Percentiles rank a stretch among this genome's conserved stretches.
phyloP scores from a whole-genome alignment of 2,888 invertebrate genomes.

The Agelastica alni region DNA sequence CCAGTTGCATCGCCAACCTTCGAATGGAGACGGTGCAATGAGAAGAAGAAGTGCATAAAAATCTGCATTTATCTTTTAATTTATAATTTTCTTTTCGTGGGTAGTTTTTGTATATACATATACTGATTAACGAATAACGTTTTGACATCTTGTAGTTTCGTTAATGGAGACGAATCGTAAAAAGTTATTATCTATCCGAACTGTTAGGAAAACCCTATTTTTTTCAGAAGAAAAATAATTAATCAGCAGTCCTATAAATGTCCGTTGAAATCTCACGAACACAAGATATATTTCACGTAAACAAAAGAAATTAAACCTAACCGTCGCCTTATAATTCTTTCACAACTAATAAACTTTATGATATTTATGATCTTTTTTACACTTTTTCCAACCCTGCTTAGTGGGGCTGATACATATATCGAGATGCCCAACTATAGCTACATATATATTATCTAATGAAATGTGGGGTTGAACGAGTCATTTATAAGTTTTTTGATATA shows the following conservation, averaged over 20 bases:
- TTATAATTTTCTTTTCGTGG: too few species aligned
- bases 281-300: conserved; percentile 26
- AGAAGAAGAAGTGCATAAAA: too few species aligned
- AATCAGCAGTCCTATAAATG: conserved; percentile 18
- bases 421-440: conserved; percentile 11
- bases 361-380: conserved; percentile 26
- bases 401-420: conserved; percentile 19
- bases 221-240: conserved; percentile 14
- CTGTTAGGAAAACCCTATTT: neutral
- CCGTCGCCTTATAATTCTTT: conserved; percentile 30
- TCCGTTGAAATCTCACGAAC: conserved; percentile 20
- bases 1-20: too few species aligned
- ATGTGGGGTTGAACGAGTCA: conserved; percentile 11
- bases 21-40: too few species aligned
- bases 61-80: too few species aligned
- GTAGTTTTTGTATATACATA: too few species aligned
- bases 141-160: too few species aligned
- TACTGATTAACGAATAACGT: too few species aligned
- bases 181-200: too few species aligned
- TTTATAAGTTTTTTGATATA: conserved; percentile 21
- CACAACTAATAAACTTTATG: conserved; percentile 31
- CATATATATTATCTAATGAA: conserved; percentile 6
- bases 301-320: conserved; percentile 30
- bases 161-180: too few species aligned
- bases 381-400: conserved; percentile 18